Conservation (phyloP, 2,888 invertebrate species). For the Hipparchia sbordonii region DNA sequence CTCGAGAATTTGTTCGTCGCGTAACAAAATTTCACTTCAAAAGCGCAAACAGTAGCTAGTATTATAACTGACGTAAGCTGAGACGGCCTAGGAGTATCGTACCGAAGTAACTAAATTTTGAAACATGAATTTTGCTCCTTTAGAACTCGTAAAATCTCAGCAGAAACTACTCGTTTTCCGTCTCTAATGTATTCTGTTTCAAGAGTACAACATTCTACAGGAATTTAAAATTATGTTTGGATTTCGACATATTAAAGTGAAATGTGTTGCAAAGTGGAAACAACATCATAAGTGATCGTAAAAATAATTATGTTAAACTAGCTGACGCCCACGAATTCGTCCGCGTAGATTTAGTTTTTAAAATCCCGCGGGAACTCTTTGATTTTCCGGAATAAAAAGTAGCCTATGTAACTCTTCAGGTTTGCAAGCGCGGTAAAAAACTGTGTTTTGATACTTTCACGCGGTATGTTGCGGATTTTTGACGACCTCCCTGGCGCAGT, state of each 20-base stretch:
- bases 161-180: neutral
- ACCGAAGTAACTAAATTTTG: neutral
- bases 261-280: too few relatives aligned
- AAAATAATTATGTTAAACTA: too few relatives aligned
- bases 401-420: too few relatives aligned
- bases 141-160: neutral
- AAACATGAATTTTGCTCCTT: constrained; percentile 1
- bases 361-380: too few relatives aligned
- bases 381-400: too few relatives aligned
- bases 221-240: neutral
- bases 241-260: neutral
- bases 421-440: too few relatives aligned
- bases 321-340: too few relatives aligned
- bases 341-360: too few relatives aligned
- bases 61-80: neutral
- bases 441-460: too few relatives aligned
- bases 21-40: constrained; percentile 1
- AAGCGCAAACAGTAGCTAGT: constrained; percentile 1
- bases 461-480: too few relatives aligned
- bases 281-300: too few relatives aligned
- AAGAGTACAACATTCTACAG: neutral
- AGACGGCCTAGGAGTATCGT: constrained; percentile 3
- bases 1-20: neutral
- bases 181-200: constrained; percentile 1
- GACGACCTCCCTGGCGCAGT: too few relatives aligned